These are phyloP conservation scores for Denticeps clupeoides DNA, from an alignment of 2,797 vertebrate genomes.

Conservation along the genomic window DNA sequence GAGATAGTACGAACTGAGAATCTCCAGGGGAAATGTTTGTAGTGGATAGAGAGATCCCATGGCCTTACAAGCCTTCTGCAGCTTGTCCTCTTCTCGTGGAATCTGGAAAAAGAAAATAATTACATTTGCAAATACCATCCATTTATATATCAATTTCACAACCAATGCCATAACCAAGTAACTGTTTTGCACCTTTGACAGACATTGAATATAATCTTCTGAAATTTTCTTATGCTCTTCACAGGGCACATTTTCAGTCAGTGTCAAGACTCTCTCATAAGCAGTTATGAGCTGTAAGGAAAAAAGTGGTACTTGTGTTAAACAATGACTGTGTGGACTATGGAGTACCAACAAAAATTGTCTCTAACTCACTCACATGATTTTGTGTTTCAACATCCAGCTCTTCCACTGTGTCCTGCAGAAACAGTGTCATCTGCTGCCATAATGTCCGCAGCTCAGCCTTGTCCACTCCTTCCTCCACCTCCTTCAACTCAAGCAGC, in stretches of 20 bases:
- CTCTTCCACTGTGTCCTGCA: constrained; percentile 55
- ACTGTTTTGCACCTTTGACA: constrained; percentile 70
- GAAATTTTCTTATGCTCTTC: constrained; percentile 74
- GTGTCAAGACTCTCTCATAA: constrained; percentile 72
- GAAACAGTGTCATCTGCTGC: constrained; percentile 69
- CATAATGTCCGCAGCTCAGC: constrained; percentile 73
- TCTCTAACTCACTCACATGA: constrained; percentile 54
- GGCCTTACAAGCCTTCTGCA: constrained; percentile 72
- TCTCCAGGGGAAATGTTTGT: constrained; percentile 71
- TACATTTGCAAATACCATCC: background rate
- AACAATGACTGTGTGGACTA: too few relatives aligned
- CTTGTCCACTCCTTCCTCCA: constrained; percentile 60
- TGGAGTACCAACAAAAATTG: background rate
- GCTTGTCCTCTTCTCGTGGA: constrained; percentile 62
- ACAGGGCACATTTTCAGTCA: constrained; percentile 62
- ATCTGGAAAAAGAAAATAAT: constrained; percentile 45
- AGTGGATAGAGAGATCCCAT: constrained; percentile 71
- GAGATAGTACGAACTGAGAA: constrained; percentile 71
- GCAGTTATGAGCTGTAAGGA: constrained; percentile 72
- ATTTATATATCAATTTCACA: background rate
- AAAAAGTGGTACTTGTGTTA: too few relatives aligned
- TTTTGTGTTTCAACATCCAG: constrained; percentile 73
- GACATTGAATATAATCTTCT: constrained; percentile 70
- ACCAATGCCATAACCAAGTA: background rate
- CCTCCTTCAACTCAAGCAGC: constrained; percentile 65